Evolutionary conservation across 1,140 invertebrate species (phyloP), one percentile per base, ranked within the genome.

Genomic region (Rhyzopertha dominica): DNA sequence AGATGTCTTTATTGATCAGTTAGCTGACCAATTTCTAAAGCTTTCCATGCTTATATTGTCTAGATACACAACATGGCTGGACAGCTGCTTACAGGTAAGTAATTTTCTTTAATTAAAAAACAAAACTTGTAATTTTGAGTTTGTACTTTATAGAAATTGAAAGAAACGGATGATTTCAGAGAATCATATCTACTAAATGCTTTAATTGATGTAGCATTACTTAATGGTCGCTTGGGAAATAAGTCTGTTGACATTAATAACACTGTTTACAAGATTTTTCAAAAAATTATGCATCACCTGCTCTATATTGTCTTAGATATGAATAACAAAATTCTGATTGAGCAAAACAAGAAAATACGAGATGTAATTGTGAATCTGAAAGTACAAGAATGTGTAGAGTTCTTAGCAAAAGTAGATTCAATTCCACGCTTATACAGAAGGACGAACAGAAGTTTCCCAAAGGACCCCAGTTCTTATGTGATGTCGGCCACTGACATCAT

Each of bases 391-490:
- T 77, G 74, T 63, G 66, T 73, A 41, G 58, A 67, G 19, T 73
- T 79, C 43, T 70, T 85, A 44, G 79, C 82, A 60, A 80, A 82
- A 75, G 89, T 95, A 2, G 86, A 80, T 52, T 90, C 96, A 61
- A 90, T 96, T 72, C 94, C 94, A 20, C 75, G 93, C 53, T 69
- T 95, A 22, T 98, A 93, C 67, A 75, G 93, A 56, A 81, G 92
- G 62, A 98, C 94, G 0, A 97, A 96, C 68, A 77, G 90, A 54
- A 90, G 89, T 53, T 74, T 82, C 29, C 90, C 90, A 0, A 81
- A 79, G 1, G 84, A 85, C 58, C 77, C 83, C 31, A 90, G 87
- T 43, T 62, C 74, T 18, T 95, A 94, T 65, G 80, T 94, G 24
- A 76, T 80, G 19, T 74, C n/a, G n/a, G n/a, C n/a, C n/a, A n/a